Evolutionary conservation across 2,888 invertebrate species (phyloP), one percentile per base, ranked within the genome.

Genomic region (Penaeus monodon): DNA sequence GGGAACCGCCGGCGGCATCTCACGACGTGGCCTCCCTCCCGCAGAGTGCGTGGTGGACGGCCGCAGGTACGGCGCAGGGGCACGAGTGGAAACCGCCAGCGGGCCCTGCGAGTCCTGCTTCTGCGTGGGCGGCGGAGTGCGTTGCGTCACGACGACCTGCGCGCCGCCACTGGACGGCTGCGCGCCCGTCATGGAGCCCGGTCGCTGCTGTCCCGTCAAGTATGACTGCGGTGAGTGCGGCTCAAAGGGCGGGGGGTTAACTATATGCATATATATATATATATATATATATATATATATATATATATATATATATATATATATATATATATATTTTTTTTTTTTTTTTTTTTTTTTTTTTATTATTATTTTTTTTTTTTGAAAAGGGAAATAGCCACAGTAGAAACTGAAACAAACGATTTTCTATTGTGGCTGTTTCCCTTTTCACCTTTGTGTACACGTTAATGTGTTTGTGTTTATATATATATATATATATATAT

Each of bases 151-250:
- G 7, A 93, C 96, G 88, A 94, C 95, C 33, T 97, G 97, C 91
- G 95, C 96, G 1, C 95, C 96, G 2, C 94, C 96, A 0, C 93
- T 96, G 88, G 94, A 95, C 90, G 96, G 96, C 81, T 97, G 97
- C 92, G 93, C 93, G 80, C 96, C 97, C 0, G 94, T 96, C 81
- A 94, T 96, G 83, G 95, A 95, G 81, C 93, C 94, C 68, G 96
- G 96, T 2, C 95, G 96, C 91, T 97, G 97, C 92, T 97, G 97
- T 91, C 96, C 97, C 22, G 95, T 96, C 81, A 96, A 96, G 91
- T 97, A 97, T 92, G 95, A 95, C 91, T 97, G 97, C 92, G 95
- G 95, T 94, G 93, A 94, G 94, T 94, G 22, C 0, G 17, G 17
- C 6, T 6, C 6, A 1, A 14, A 29, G n/a, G 27, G 12, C 29